These are phyloP conservation scores for Himalopsyche kuldschensis DNA, from an alignment of 2,888 invertebrate genomes.

Conservation along the genomic window DNA sequence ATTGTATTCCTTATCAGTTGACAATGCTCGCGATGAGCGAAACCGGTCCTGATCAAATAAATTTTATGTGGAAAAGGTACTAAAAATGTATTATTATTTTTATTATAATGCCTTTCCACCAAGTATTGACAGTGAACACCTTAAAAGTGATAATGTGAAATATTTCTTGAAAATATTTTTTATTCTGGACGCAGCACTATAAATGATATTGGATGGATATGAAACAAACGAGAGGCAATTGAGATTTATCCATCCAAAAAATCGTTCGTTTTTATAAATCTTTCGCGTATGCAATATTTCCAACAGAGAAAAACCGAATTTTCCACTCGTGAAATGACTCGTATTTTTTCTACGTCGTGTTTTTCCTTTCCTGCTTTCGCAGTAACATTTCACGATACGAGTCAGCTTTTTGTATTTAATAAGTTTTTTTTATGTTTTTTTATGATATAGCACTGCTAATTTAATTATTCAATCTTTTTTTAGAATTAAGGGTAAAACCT, in stretches of 20 bases:
- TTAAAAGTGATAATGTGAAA: not conserved
- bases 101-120: too few relatives aligned
- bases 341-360: not conserved
- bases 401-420: not conserved
- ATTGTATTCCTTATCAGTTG: too few relatives aligned
- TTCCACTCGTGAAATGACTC: not conserved
- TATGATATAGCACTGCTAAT: too few relatives aligned
- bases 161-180: not conserved
- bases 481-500: too few relatives aligned
- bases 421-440: too few relatives aligned
- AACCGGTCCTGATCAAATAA: too few relatives aligned
- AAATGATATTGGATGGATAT: not conserved
- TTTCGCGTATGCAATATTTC: not conserved
- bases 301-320: not conserved
- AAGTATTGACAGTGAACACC: too few relatives aligned
- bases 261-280: slow-evolving; percentile 1
- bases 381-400: not conserved
- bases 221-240: not conserved
- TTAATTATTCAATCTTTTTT: too few relatives aligned
- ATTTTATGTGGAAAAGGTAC: too few relatives aligned
- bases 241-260: not conserved
- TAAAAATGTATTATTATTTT: too few relatives aligned
- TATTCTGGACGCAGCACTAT: not conserved
- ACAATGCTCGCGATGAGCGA: too few relatives aligned
- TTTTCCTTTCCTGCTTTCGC: not conserved